Conservation (phyloP, 2,888 invertebrate genomes). For the Athrips mouffetella region DNA sequence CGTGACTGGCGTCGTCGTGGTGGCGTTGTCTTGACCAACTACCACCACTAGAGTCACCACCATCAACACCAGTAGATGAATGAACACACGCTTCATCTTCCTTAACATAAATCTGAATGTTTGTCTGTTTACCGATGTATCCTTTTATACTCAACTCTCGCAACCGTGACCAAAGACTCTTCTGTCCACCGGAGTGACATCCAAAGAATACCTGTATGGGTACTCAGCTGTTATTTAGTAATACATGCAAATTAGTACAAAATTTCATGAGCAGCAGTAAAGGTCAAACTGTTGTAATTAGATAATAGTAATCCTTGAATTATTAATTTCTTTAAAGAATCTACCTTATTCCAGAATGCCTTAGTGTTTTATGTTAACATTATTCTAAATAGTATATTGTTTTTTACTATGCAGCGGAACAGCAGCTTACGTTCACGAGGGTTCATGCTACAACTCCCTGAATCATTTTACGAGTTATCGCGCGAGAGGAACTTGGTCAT, state of each 20-base stretch:
- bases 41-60: not conserved
- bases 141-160: slow-evolving; percentile 1
- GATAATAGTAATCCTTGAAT: not conserved
- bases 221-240: not conserved
- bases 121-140: not conserved
- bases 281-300: not conserved
- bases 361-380: no score
- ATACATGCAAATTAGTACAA: no score
- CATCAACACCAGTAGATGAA: not conserved
- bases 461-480: no score
- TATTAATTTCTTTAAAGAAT: not conserved
- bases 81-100: not conserved
- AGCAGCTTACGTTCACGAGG: no score
- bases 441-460: no score
- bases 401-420: no score
- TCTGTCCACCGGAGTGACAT: not conserved
- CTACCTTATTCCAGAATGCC: no score
- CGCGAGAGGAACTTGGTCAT: no score
- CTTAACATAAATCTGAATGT: not conserved
- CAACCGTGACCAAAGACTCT: not conserved
- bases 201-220: not conserved
- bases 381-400: no score
- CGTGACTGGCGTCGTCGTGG: not conserved
- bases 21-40: not conserved
- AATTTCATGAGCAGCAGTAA: no score